Base-by-base conservation (phyloP, 1,140 invertebrate species). In the Teleopsis dalmanni region DNA sequence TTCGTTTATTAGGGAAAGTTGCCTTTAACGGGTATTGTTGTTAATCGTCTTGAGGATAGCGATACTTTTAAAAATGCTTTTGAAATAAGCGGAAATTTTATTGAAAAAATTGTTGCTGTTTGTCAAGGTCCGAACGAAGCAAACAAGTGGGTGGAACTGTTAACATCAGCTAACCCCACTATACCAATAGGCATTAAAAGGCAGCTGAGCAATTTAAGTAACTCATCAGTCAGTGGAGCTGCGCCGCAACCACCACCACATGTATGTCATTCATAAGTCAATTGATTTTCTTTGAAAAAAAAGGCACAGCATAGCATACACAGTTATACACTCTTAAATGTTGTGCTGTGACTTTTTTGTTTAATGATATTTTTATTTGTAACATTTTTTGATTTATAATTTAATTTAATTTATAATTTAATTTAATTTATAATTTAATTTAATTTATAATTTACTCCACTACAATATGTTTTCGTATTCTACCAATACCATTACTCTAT, bases 1-100 rank as follows among this genome's bases (percentile, higher is more conserved):
- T 33, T 2, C 13, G 25, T 14, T 16, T 43, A 76, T 44, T 58
- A 94, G 91, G 91, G 91, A 18, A 92, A 91, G 75, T 75, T 95
- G 40, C 90, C 88, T 19, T 70, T 95, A 19, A 88, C 88, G 58
- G 90, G 89, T 48, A 86, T 95, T 53, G 79, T 75, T 44, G 82
- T 93, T 1, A 82, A 76, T 52, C 79, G 82, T 57, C 68, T 88
- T 52, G 88, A 92, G 54, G 84, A 91, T 60, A 81, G 78, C 5
- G 88, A 92, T 42, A 79, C 80, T 26, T 78, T 81, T 57, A 88
- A 88, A 72, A 86, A 93, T 76, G 87, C 88, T 56, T 94, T 95
- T 77, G 90, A 95, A 79, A 92, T 96, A 57, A 85, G 77, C 83
- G 90, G 91, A 43, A 83, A 87, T 14, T 83, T 93, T 77, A 93